phyloP scores from a whole-genome alignment of 2,113 vertebrate genomes.

The Notechis scutatus region DNA sequence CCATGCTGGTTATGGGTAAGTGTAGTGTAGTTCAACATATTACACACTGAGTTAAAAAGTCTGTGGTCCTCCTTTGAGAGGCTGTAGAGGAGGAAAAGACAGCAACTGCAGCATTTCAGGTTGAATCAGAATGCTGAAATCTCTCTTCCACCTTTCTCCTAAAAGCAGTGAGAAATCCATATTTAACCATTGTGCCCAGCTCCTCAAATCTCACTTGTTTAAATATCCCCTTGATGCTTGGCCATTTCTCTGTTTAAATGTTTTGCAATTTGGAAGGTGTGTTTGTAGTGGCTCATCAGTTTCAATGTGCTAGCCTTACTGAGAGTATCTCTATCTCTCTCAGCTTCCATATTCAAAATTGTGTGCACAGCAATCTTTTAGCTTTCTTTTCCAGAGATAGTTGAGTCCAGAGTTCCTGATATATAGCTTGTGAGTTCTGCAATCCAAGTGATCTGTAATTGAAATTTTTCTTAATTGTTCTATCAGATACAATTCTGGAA shows the following conservation, averaged over 20 bases:
- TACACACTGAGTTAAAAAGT: not conserved
- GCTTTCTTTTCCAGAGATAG: not conserved
- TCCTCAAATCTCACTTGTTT: not conserved
- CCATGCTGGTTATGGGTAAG: too few relatives aligned
- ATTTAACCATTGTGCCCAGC: not conserved
- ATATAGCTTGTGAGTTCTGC: not conserved
- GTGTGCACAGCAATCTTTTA: not conserved
- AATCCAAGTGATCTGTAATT: not conserved
- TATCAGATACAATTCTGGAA: not conserved
- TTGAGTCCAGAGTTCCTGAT: not conserved
- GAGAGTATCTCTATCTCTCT: not conserved
- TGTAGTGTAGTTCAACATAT: not conserved
- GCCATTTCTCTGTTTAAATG: not conserved
- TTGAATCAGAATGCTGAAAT: not conserved
- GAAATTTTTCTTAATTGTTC: not conserved
- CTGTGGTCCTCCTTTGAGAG: not conserved
- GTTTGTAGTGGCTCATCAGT: not conserved
- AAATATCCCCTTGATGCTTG: not conserved
- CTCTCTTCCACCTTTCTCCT: not conserved
- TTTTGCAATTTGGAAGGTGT: not conserved
- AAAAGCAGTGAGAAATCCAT: not conserved
- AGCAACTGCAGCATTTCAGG: not conserved
- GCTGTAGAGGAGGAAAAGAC: not conserved
- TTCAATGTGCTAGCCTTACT: not conserved
- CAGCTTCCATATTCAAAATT: not conserved